Base-by-base conservation (phyloP, 2,888 invertebrate species). In the Strigamia maritima region DNA sequence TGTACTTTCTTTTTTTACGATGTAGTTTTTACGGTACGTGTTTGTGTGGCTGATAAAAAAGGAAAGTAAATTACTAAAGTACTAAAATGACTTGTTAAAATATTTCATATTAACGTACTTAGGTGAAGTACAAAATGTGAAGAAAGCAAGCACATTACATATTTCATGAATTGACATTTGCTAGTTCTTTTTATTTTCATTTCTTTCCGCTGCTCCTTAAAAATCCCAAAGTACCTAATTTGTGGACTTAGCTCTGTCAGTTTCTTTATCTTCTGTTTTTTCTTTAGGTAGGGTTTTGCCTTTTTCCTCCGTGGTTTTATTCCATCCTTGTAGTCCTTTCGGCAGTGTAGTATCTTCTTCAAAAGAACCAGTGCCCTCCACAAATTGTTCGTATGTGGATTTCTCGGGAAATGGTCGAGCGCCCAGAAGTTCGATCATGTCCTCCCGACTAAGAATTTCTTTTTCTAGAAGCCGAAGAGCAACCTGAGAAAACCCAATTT, bases 301-400 rank as follows among this genome's bases (percentile, higher is more conserved):
- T 79, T 82, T 92, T 22, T 75, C 81, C 60, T 79, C 78, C 4
- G 81, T 78, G 24, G 76, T 77, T 79, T 84, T 85, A 85, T 99
- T 98, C 98, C 98, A 99, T 84, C 93, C 93, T 85, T 95, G 93
- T 31, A 99, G 89, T 79, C 98, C 98, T 87, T 96, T 94, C 0
- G 99, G 99, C 83, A 99, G 89, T 0, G 91, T 87, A 0, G 97
- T 97, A 84, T 99, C 95, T 87, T 99, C 99, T 82, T 99, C 99
- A 83, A 98, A 91, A 0, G 98, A 97, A 1, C 98, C 98, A 0
- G 97, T 97, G 1, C 97, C 97, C 87, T 97, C 98, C 0, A 99
- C 99, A 87, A 99, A 99, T 85, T 99, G 95, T 87, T 99, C 99
- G 84, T 99, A 99, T 12, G 98, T 98, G 16, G 98, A 97, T 88